A percentile compares a stretch with the other conserved stretches of the same genome.
Conservation (phyloP, 2,888 invertebrate species). For the Cyrtodaria siliqua region DNA sequence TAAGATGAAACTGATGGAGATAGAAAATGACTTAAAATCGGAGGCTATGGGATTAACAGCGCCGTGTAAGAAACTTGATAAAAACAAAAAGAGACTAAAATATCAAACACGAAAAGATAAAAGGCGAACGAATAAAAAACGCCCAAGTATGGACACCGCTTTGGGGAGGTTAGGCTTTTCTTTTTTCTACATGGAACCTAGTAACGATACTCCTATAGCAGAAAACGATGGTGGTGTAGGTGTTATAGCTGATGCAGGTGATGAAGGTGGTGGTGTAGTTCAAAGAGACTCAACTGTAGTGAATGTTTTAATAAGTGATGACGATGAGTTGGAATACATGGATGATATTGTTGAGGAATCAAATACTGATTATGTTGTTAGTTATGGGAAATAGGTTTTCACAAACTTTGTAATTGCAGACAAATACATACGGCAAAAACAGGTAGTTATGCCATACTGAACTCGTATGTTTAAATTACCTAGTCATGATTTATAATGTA, state of each 20-base stretch:
- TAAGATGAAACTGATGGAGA: constrained; percentile 29
- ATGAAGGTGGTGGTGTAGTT: neutral
- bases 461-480: too few species aligned
- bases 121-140: constrained; percentile 1
- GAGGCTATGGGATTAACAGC: constrained; percentile 16
- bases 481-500: too few species aligned
- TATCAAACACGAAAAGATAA: constrained; percentile 8
- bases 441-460: too few species aligned
- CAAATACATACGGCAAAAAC: too few species aligned
- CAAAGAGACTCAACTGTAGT: neutral
- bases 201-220: neutral
- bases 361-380: too few species aligned
- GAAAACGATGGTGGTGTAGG: neutral
- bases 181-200: constrained; percentile 25
- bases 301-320: neutral
- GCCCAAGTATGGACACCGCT: constrained; percentile 15
- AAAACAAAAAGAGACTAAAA: neutral
- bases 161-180: constrained; percentile 41
- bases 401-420: too few species aligned
- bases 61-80: too few species aligned
- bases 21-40: constrained; percentile 20
- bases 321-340: constrained; percentile 2
- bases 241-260: constrained; percentile 1
- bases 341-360: neutral
- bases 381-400: neutral